Evolutionary conservation across 1,140 invertebrate genomes (phyloP).

Genomic region (Psix sp.): DNA sequence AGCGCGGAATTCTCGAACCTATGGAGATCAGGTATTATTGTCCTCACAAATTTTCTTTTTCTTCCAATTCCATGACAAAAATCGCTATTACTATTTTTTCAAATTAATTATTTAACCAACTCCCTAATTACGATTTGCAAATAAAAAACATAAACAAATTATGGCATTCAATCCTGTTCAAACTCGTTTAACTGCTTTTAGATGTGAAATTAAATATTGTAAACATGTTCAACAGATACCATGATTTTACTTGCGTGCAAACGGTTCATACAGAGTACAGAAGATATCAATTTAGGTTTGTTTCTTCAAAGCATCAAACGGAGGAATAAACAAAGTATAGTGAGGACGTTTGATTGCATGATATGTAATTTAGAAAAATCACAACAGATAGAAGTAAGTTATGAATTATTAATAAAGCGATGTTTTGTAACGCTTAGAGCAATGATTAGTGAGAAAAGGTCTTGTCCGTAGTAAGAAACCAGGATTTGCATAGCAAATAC

Average conservation of each 20-base stretch:
- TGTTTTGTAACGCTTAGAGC: too few relatives aligned
- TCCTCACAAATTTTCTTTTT: too few relatives aligned
- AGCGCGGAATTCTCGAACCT: background rate
- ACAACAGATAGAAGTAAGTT: too few relatives aligned
- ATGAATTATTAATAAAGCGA: too few relatives aligned
- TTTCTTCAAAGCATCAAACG: conserved; percentile 48
- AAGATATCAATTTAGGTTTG: conserved; percentile 53
- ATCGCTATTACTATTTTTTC: too few relatives aligned
- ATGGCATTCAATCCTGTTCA: conserved; percentile 33
- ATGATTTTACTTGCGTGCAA: conserved; percentile 42
- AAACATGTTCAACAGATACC: conserved; percentile 26
- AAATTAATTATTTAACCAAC: too few relatives aligned
- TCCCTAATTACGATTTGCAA: conserved; percentile 35
- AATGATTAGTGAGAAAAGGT: too few relatives aligned
- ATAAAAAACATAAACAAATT: conserved; percentile 24
- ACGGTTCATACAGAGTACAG: conserved; percentile 35
- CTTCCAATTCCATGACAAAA: too few relatives aligned
- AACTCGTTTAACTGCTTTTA: conserved; percentile 52
- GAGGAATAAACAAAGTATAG: conserved; percentile 26
- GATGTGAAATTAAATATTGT: conserved; percentile 45
- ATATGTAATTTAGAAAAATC: background rate
- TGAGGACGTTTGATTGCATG: conserved; percentile 8
- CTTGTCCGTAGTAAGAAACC: too few relatives aligned
- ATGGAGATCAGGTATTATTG: too few relatives aligned
- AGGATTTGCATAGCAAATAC: too few relatives aligned